Evolutionary conservation across 2,888 invertebrate genomes (phyloP).

Genomic region (Lycophotia porphyrea): DNA sequence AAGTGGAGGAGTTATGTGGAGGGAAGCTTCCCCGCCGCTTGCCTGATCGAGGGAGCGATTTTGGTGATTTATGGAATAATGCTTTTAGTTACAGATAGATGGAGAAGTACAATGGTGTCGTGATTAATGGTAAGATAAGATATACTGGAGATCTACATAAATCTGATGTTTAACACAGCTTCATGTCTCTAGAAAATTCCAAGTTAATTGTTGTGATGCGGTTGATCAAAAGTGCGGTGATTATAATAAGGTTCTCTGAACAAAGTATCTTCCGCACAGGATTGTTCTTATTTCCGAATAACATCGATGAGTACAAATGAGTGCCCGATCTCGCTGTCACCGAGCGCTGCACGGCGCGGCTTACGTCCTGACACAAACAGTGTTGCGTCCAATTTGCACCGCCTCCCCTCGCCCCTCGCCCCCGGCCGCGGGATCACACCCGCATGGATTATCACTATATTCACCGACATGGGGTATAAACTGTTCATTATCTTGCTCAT

Average conservation of each 20-base stretch:
- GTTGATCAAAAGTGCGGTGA: background rate
- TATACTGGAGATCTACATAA: background rate
- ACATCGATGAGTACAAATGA: conserved; percentile 23
- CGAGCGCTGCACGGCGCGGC: conserved; percentile 50
- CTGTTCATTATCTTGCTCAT: background rate
- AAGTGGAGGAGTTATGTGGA: conserved; percentile 35
- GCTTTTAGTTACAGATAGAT: conserved; percentile 15
- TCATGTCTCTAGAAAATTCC: background rate
- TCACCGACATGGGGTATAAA: conserved; percentile 6
- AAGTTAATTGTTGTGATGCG: background rate
- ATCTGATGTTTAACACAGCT: background rate
- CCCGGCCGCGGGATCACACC: background rate
- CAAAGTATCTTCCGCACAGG: background rate
- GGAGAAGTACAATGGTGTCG: background rate
- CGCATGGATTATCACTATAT: conserved; percentile 44
- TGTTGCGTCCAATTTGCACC: conserved; percentile 63
- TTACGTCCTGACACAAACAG: conserved; percentile 53
- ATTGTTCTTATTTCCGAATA: conserved; percentile 3
- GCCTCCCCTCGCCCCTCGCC: background rate
- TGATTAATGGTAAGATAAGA: conserved; percentile 7
- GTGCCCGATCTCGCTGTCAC: conserved; percentile 49
- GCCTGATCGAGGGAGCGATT: conserved; percentile 23
- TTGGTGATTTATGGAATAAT: conserved; percentile 34
- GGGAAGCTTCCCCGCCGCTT: background rate
- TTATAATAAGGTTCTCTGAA: background rate